Base-by-base conservation (phyloP, 64 coral and sea anemone species). In the Stichodactyla mertensii region DNA sequence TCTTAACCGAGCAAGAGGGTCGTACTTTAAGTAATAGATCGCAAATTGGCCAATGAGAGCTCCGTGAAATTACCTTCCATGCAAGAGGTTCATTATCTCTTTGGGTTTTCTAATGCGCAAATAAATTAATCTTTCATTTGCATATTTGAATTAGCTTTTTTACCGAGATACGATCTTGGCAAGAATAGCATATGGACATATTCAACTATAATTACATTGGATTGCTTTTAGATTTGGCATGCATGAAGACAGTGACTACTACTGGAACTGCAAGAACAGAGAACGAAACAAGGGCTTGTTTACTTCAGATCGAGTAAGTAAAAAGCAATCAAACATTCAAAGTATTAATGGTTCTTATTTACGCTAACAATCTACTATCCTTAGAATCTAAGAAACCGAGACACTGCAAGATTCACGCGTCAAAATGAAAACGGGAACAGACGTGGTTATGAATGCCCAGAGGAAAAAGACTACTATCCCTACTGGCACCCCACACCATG, bases 401-500 rank as follows among this genome's bases (percentile, higher is more conserved):
- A 79, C 5, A 88, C 92, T 74, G 92, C 95, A 23, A 85, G 71
- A 54, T 89, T 77, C 22, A 98, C 95, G 4, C 87, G 95, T 15
- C 95, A 98, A 80, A 92, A 98, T 18, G 83, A 88, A 28, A 85
- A 85, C 56, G 95, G 95, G 22, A n/a, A 81, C 6, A 52, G 78
- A 81, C 77, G 86, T 69, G 95, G 87, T 15, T 98, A 98, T 61
- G 95, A 98, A 78, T 94, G 92, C 52, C 89, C 95, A 9, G 95
- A 98, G 51, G 92, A 98, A 67, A 82, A 89, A 22, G 95, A 98
- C 55, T 92, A 98, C 23, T 98, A 98, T 54, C 95, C 95, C 2
- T 98, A 98, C 58, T 98, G 95, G 95, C 92, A 94, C 52, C 95
- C 95, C 36, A 91, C 92, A 22, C 95, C 92, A 5, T 98, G 95